These are phyloP conservation scores for Paramormyrops kingsleyae DNA, from an alignment of 2,113 vertebrate species.

Conservation along the genomic window DNA sequence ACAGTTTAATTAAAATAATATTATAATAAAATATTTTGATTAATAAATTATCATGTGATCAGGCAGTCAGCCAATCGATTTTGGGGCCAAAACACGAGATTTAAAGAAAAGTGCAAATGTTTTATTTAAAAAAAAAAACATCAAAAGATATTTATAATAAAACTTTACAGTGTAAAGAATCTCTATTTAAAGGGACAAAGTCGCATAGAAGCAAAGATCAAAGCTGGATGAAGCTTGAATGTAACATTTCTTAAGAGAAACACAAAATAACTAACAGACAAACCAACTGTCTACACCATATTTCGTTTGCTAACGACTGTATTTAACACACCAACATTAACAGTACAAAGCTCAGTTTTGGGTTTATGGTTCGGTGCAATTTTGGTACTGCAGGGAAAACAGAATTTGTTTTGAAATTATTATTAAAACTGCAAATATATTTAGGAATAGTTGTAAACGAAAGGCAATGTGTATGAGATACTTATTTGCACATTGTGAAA, in stretches of 20 bases:
- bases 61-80: too few relatives aligned
- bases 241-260: neutral
- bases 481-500: neutral
- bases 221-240: neutral
- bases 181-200: too few relatives aligned
- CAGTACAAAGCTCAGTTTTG: neutral
- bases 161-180: too few relatives aligned
- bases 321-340: neutral
- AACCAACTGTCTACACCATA: neutral
- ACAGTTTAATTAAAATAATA: neutral
- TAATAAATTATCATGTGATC: too few relatives aligned
- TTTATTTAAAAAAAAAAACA: too few relatives aligned
- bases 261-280: neutral
- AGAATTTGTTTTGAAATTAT: neutral
- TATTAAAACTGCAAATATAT: neutral
- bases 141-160: neutral
- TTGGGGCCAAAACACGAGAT: too few relatives aligned
- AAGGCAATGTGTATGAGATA: neutral
- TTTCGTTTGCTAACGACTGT: neutral
- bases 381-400: neutral
- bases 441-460: neutral
- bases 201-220: too few relatives aligned
- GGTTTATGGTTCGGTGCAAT: neutral
- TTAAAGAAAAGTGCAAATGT: neutral
- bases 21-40: neutral